These are phyloP conservation scores for Himalopsyche kuldschensis DNA, from an alignment of 2,888 invertebrate genomes.

Conservation along the genomic window DNA sequence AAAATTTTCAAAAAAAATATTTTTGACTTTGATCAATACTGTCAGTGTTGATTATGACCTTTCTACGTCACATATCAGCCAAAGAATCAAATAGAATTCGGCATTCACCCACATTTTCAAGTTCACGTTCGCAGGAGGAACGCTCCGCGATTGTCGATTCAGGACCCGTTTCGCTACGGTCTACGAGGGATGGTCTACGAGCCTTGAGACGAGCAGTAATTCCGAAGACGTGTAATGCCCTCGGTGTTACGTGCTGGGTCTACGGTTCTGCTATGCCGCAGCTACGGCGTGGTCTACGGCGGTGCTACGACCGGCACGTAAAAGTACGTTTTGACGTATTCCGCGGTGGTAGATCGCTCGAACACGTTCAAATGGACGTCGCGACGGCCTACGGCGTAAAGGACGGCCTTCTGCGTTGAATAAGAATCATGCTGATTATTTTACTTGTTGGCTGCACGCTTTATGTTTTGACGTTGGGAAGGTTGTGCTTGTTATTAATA, in stretches of 20 bases:
- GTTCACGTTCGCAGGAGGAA: conserved; percentile 16
- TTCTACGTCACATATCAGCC: not conserved
- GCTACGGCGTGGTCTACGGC: conserved; percentile 5
- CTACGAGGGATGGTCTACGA: conserved; percentile 1
- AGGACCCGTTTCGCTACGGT: conserved; percentile 14
- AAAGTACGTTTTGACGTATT: not conserved
- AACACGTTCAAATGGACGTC: not conserved
- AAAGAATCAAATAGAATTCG: not conserved
- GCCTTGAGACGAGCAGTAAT: conserved; percentile 3
- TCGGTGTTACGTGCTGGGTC: conserved; percentile 16
- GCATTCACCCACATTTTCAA: conserved; percentile 18
- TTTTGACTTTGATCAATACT: too few species aligned
- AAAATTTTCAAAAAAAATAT: too few species aligned
- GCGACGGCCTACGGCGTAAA: not conserved
- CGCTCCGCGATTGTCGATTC: conserved; percentile 28
- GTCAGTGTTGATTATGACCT: too few species aligned
- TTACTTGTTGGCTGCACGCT: not conserved
- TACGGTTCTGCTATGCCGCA: not conserved
- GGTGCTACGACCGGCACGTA: not conserved
- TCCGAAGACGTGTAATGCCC: conserved; percentile 34
- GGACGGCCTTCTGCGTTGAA: not conserved
- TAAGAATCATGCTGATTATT: not conserved
- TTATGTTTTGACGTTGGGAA: not conserved
- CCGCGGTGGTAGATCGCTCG: not conserved
- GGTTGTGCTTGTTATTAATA: not conserved